Evolutionary conservation across 2,113 vertebrate genomes (phyloP).

Genomic region (Bothrops jararaca): DNA sequence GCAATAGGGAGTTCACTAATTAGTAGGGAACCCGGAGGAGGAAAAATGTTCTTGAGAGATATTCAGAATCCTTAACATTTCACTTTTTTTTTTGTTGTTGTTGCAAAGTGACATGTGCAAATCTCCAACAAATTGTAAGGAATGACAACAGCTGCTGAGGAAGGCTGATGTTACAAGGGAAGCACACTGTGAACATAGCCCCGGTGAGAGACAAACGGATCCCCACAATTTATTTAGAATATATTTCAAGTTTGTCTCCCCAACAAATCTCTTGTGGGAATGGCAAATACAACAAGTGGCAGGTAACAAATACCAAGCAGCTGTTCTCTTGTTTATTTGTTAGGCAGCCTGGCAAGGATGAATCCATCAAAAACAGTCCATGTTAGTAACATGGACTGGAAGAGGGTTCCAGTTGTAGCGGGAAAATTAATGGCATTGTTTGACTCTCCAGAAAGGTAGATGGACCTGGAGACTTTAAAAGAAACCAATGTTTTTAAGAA

Average conservation of each 20-base stretch:
- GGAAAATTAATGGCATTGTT: neutral
- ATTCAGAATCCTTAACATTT: constrained; percentile 19
- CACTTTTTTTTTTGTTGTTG: neutral
- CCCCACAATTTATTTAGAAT: neutral
- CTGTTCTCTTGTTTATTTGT: constrained; percentile 26
- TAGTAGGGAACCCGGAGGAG: neutral
- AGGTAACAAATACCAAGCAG: constrained; percentile 17
- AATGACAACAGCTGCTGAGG: neutral
- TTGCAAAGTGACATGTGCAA: constrained; percentile 6
- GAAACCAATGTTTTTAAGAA: neutral
- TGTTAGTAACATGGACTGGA: neutral
- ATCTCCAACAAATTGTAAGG: neutral
- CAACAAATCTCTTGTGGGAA: neutral
- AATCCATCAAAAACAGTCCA: constrained; percentile 2
- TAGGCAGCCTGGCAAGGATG: constrained; percentile 16
- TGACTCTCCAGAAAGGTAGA: neutral
- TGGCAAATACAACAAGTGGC: neutral
- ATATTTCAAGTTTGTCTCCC: constrained; percentile 4
- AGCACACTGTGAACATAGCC: neutral
- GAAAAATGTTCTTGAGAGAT: neutral
- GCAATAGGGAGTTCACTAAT: neutral
- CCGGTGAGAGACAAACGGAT: fast-evolving
- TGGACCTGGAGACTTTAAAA: neutral
- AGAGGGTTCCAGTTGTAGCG: neutral
- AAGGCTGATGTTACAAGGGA: neutral